phyloP scores from a whole-genome alignment of 2,888 invertebrate species.

The Lepas anatifera region DNA sequence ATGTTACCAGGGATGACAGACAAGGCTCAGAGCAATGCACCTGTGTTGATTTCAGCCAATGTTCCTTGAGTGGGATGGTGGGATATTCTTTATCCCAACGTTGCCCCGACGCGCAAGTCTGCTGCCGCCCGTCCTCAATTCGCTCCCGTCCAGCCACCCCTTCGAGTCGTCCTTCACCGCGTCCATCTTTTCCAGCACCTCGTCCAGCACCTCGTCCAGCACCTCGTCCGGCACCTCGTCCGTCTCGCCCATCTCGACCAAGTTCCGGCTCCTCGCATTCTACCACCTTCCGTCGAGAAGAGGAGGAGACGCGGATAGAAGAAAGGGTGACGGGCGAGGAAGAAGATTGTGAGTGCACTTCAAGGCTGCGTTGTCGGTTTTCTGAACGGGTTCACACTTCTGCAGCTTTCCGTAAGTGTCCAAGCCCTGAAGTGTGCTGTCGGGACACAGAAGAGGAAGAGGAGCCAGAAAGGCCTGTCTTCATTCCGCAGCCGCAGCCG shows the following conservation, averaged over 20 bases:
- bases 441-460: no score
- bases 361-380: no score
- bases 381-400: no score
- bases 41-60: neutral
- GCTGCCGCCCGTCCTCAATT: neutral
- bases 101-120: neutral
- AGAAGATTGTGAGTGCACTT: no score
- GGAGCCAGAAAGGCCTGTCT: no score
- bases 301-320: no score
- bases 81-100: neutral
- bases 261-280: neutral
- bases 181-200: neutral
- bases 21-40: constrained; percentile 80
- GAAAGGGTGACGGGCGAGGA: no score
- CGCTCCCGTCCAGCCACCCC: neutral
- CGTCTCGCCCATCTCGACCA: neutral
- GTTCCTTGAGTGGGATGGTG: neutral
- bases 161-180: neutral
- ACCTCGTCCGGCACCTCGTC: neutral
- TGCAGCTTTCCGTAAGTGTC: no score
- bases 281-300: neutral
- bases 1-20: constrained; percentile 81
- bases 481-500: no score
- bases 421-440: no score
- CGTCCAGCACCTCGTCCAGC: neutral